Conservation (phyloP, 2,113 vertebrate genomes). For the Peromyscus californicus region DNA sequence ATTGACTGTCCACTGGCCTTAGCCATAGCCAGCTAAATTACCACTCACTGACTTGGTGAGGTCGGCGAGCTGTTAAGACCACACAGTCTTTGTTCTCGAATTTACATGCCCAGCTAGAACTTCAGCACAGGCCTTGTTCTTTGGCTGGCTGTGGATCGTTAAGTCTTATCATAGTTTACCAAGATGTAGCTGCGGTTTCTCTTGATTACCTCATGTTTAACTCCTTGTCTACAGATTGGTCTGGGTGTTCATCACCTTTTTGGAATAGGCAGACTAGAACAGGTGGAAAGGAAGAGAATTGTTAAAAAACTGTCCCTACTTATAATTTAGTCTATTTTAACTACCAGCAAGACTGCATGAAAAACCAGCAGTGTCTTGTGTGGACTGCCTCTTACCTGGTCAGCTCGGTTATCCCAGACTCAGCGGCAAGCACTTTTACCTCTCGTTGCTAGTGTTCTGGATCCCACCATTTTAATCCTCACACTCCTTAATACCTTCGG, state of each 20-base stretch:
- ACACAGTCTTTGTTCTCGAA: not conserved
- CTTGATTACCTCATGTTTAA: not conserved
- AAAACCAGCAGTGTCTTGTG: not conserved
- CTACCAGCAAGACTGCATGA: not conserved
- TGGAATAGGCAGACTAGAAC: not conserved
- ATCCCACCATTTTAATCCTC: not conserved
- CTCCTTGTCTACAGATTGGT: not conserved
- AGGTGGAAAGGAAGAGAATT: not conserved
- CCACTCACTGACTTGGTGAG: not conserved
- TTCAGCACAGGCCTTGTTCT: not conserved
- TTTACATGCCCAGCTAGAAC: not conserved
- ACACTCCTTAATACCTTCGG: not conserved
- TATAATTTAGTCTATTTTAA: not conserved
- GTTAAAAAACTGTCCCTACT: not conserved
- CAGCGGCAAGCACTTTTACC: not conserved
- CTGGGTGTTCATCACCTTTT: not conserved
- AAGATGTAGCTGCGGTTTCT: not conserved
- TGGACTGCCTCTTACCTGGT: not conserved
- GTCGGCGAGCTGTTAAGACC: not conserved
- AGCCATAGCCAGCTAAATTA: not conserved
- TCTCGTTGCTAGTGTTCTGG: too few relatives aligned
- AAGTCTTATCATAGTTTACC: not conserved
- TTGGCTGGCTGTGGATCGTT: not conserved
- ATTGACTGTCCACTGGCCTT: not conserved
- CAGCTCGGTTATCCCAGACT: not conserved